These are phyloP conservation scores for Archegozetes longisetosus DNA, from an alignment of 1,140 invertebrate genomes.

Conservation along the genomic window DNA sequence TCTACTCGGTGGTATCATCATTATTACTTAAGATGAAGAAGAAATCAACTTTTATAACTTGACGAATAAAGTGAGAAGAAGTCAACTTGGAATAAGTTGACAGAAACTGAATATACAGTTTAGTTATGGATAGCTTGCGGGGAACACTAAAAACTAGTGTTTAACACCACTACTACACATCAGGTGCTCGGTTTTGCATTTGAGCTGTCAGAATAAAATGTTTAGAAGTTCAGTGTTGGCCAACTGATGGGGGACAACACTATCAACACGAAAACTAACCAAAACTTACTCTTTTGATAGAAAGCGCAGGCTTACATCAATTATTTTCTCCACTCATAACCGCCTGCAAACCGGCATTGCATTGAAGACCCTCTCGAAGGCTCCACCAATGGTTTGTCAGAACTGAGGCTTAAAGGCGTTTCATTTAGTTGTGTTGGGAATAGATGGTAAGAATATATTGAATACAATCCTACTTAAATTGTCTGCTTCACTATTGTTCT, in stretches of 20 bases:
- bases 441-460: not conserved
- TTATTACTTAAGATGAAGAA: not conserved
- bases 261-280: not conserved
- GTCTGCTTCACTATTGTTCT: not conserved
- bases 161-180: not conserved
- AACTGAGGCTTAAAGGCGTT: not conserved
- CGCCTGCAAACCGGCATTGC: not conserved
- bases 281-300: not conserved
- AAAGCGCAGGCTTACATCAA: not conserved
- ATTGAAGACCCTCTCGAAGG: not conserved
- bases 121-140: not conserved
- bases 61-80: not conserved
- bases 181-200: not conserved
- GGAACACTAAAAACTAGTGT: not conserved
- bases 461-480: not conserved
- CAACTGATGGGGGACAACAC: not conserved
- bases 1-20: conserved; percentile 10
- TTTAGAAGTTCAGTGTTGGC: not conserved
- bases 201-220: not conserved
- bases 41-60: not conserved
- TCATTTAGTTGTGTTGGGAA: not conserved
- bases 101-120: not conserved
- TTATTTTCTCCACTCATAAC: not conserved
- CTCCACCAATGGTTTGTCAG: not conserved
- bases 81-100: not conserved